Conservation (phyloP, 1,140 invertebrate genomes). For the Neodiprion virginianus region DNA sequence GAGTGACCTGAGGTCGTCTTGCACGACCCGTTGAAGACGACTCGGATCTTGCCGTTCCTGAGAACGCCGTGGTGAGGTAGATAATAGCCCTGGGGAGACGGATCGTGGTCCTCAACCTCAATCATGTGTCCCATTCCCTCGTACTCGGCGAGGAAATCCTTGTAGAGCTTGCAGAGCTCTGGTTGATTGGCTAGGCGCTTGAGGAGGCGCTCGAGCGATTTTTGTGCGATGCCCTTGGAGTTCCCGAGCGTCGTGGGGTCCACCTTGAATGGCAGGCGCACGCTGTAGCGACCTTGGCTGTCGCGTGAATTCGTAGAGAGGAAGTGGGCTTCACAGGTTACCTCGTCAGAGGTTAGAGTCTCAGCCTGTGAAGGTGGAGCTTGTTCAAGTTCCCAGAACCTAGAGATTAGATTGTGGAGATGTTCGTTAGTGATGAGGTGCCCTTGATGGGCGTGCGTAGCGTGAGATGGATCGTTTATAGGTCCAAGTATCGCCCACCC, state of each 20-base stretch:
- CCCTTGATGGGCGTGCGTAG: slow-evolving; percentile 13
- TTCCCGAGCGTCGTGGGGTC: slow-evolving; percentile 28
- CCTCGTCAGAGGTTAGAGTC: slow-evolving; percentile 23
- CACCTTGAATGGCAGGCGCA: slow-evolving; percentile 39
- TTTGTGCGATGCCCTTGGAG: slow-evolving; percentile 28
- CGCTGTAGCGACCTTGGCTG: slow-evolving; percentile 32
- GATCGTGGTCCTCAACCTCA: neutral
- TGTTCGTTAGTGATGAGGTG: neutral
- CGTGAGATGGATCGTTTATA: neutral
- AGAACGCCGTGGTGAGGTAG: slow-evolving; percentile 48
- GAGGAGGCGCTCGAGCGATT: slow-evolving; percentile 29
- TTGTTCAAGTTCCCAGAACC: slow-evolving; percentile 26
- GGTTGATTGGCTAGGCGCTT: slow-evolving; percentile 27
- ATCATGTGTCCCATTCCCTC: slow-evolving; percentile 45
- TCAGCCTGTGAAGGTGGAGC: neutral
- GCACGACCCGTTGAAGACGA: slow-evolving; percentile 44
- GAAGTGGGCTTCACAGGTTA: slow-evolving; percentile 35
- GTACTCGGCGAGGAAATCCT: slow-evolving; percentile 48
- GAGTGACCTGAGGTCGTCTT: slow-evolving; percentile 33
- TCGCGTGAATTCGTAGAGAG: slow-evolving; percentile 20
- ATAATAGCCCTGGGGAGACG: slow-evolving; percentile 29
- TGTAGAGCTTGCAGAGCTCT: slow-evolving; percentile 30
- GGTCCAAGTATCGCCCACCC: slow-evolving; percentile 11
- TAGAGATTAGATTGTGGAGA: neutral
- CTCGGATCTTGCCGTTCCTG: slow-evolving; percentile 35